Conservation (phyloP, 1,140 invertebrate genomes). For the Pygmarrhopalites habei region DNA sequence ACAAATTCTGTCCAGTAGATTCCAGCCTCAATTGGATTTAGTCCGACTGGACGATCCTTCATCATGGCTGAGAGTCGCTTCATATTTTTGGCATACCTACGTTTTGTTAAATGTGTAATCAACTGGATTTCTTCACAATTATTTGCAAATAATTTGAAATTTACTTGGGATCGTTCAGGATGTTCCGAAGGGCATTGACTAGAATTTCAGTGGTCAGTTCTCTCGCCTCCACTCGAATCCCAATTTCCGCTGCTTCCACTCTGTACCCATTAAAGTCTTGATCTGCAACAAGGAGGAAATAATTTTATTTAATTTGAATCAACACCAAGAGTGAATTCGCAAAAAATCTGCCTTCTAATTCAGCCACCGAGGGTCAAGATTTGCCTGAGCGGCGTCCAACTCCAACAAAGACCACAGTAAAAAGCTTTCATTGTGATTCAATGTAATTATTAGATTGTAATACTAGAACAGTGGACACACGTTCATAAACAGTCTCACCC, state of each 20-base stretch:
- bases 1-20: slow-evolving; percentile 43
- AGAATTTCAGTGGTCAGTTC: slow-evolving; percentile 22
- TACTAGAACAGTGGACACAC: no score
- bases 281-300: slow-evolving; percentile 2
- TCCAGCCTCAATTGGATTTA: slow-evolving; percentile 38
- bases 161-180: slow-evolving; percentile 36
- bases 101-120: no score
- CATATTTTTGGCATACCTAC: slow-evolving; percentile 44
- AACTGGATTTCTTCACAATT: no score
- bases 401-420: no score
- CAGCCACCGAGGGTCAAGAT: no score
- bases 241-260: slow-evolving; percentile 23
- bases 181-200: slow-evolving; percentile 15
- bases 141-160: background rate
- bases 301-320: no score
- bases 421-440: no score
- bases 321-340: no score
- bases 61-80: slow-evolving; percentile 42
- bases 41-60: slow-evolving; percentile 49
- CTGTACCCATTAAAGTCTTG: slow-evolving; percentile 26
- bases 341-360: no score
- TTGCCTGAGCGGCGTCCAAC: no score
- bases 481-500: no score
- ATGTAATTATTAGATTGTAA: no score
- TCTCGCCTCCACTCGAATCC: slow-evolving; percentile 28